Percentiles rank a stretch among this genome's conserved stretches.
These are phyloP conservation scores for Cygnus buccinator DNA, from an alignment of 2,113 vertebrate genomes.

Conservation along the genomic window DNA sequence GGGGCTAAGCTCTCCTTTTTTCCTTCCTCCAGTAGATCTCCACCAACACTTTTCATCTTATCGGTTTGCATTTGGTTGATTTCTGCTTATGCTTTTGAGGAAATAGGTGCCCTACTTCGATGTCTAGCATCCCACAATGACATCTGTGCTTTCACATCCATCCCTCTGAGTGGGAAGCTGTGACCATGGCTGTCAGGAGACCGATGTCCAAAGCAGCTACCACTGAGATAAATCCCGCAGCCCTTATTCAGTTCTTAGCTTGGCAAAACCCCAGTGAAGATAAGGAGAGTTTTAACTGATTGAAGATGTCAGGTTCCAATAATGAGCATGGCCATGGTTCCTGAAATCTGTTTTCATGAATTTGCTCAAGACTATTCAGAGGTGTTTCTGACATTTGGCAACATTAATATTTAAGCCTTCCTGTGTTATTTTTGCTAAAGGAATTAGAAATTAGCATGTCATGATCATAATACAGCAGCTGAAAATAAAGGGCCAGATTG, in stretches of 20 bases:
- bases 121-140: neutral
- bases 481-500: constrained; percentile 54
- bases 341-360: constrained; percentile 24
- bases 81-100: neutral
- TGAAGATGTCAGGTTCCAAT: constrained; percentile 18
- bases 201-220: neutral
- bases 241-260: neutral
- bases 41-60: neutral
- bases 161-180: neutral
- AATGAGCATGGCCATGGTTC: neutral
- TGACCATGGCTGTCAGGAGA: neutral
- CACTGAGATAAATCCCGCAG: neutral
- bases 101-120: neutral
- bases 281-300: constrained; percentile 35
- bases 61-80: neutral
- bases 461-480: constrained; percentile 17
- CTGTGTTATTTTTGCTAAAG: constrained; percentile 56
- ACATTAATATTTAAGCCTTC: constrained; percentile 62
- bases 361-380: constrained; percentile 35
- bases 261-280: neutral
- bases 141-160: neutral
- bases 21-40: neutral
- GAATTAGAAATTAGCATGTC: constrained; percentile 50
- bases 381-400: constrained; percentile 59
- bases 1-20: neutral